A percentile compares a stretch with the other conserved stretches of the same genome.
Evolutionary conservation across 2,113 vertebrate species (phyloP).

Genomic region (Podiceps cristatus): DNA sequence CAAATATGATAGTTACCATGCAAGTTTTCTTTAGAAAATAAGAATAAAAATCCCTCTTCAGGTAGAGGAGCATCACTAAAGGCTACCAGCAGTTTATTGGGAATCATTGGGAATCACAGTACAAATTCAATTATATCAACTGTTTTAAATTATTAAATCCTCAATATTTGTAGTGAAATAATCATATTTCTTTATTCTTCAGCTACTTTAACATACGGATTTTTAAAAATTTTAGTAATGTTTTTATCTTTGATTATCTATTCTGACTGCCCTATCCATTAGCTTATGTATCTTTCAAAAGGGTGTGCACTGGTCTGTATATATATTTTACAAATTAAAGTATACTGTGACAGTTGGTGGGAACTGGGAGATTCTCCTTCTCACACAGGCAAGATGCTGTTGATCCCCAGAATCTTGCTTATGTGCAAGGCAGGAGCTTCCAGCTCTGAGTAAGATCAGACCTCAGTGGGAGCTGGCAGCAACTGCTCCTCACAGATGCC

Average conservation of each 20-base stretch:
- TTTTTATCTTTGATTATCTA: background rate
- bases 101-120: background rate
- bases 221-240: background rate
- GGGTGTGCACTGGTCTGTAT: background rate
- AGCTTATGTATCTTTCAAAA: background rate
- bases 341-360: background rate
- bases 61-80: background rate
- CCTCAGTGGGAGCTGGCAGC: background rate
- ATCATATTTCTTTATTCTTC: background rate
- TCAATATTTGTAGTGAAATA: background rate
- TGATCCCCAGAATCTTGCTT: background rate
- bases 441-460: background rate
- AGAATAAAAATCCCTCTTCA: background rate
- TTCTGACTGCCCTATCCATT: background rate
- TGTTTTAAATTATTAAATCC: background rate
- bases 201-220: background rate
- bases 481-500: background rate
- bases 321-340: background rate
- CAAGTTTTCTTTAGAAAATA: background rate
- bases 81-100: background rate
- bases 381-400: background rate
- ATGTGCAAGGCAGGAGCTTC: background rate
- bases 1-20: background rate
- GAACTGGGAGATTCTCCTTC: background rate
- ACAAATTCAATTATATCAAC: background rate